Base-by-base conservation (phyloP, 1,140 invertebrate species). In the Stenopsyche tienmushanensis region DNA sequence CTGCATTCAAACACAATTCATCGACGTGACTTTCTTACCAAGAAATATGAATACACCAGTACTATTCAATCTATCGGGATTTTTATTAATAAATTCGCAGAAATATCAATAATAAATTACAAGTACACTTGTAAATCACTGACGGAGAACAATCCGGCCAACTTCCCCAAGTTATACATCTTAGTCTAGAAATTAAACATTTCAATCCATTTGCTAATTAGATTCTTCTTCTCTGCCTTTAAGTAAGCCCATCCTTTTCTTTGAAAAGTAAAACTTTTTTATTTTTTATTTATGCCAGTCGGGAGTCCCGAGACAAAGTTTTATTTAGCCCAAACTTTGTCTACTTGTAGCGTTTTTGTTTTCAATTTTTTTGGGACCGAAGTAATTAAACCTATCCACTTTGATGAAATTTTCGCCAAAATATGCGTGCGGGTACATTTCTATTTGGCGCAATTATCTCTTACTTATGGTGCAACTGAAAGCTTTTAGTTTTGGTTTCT, bases 171-270 rank as follows among this genome's bases (percentile, higher is more conserved):
- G 65, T 47, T 57, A 62, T 62, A 66, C 50, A 45, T 62, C 65
- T 66, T 52, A 58, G 59, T 63, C 65, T 50, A 49, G 65, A 67
- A 67, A 67, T 70, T 70, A 67, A 67, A 47, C 52, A 70, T 67
- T 70, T 67, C 66, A 64, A 55, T 70, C 69, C 69, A 70, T 70
- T 67, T 67, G 62, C 65, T 67, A 70, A 70, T 70, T 70, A 70
- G 65, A 62, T 65, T 70, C 45, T 62, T 50, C 60, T 52, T 47
- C 67, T 65, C 62, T 42, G 47, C 39, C 39, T 24, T 52, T 50
- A 42, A 53, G 44, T 39, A 20, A 54, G 23, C 62, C 41, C 21
- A 44, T 47, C 57, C 57, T 49, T 39, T 60, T 42, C 57, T 54
- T 21, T 45, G 57, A 60, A 60, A 60, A 44, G 20, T 41, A 15